A percentile compares a stretch with the other conserved stretches of the same genome.
These are phyloP conservation scores for Brachionus angularis DNA, from an alignment of 1,140 invertebrate species.

Conservation along the genomic window DNA sequence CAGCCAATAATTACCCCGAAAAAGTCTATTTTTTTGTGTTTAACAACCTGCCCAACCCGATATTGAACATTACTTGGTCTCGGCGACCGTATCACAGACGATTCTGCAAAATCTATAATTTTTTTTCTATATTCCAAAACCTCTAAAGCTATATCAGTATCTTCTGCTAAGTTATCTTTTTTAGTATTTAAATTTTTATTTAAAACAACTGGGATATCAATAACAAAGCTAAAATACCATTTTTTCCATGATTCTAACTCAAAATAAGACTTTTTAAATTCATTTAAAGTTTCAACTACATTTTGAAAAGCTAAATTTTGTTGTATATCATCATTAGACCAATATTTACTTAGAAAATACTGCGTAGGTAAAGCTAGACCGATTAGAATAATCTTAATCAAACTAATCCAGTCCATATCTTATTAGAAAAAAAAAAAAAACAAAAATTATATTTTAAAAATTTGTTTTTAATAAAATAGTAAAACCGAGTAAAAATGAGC, in stretches of 20 bases:
- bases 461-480: background rate
- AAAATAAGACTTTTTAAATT: slow-evolving; percentile 25
- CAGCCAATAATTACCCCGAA: slow-evolving; percentile 63
- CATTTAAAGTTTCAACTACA: background rate
- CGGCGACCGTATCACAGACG: slow-evolving; percentile 52
- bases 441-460: background rate
- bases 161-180: background rate
- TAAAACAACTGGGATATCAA: slow-evolving; percentile 4
- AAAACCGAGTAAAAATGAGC: background rate
- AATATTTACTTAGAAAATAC: slow-evolving; percentile 8
- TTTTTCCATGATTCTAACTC: slow-evolving; percentile 9
- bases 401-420: slow-evolving; percentile 26
- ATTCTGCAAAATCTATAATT: slow-evolving; percentile 47
- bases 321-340: slow-evolving; percentile 23
- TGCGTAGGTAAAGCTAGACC: slow-evolving; percentile 28
- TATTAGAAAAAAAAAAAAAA: background rate
- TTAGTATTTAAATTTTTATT: background rate
- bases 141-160: background rate
- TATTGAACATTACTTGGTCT: slow-evolving; percentile 57
- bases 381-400: slow-evolving; percentile 24
- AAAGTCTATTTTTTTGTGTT: slow-evolving; percentile 60
- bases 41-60: slow-evolving; percentile 62
- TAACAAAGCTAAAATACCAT: slow-evolving; percentile 41
- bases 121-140: slow-evolving; percentile 3
- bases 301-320: slow-evolving; percentile 33